Percentiles rank a stretch among this genome's conserved stretches.
Conservation (phyloP, 2,888 invertebrate species). For the Tetragonisca angustula region DNA sequence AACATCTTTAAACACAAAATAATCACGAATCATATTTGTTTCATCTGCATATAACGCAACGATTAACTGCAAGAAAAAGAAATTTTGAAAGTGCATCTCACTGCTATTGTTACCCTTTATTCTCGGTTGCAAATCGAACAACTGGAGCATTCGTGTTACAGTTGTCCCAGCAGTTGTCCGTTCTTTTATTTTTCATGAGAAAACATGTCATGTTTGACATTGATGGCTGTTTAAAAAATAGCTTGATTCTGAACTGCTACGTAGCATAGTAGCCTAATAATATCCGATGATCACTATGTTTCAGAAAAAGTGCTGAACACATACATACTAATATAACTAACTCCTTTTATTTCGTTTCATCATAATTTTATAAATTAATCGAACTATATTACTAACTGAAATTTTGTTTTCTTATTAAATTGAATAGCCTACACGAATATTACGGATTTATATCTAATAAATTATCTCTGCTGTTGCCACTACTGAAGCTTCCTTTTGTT, state of each 20-base stretch:
- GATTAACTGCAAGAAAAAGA: constrained; percentile 43
- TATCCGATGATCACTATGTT: neutral
- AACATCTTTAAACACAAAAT: constrained; percentile 68
- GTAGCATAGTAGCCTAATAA: neutral
- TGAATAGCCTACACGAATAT: neutral
- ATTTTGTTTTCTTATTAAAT: neutral
- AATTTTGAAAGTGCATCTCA: constrained; percentile 31
- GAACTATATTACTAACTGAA: neutral
- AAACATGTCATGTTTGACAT: constrained; percentile 42
- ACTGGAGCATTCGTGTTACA: constrained; percentile 30
- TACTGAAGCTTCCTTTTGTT: constrained; percentile 19
- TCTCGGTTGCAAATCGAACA: neutral
- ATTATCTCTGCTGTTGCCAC: constrained; percentile 46
- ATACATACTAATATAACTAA: neutral
- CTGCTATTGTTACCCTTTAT: neutral
- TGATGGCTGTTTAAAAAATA: constrained; percentile 12
- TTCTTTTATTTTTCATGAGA: constrained; percentile 50
- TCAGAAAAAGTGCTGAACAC: neutral
- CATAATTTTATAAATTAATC: constrained; percentile 3
- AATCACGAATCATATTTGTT: constrained; percentile 63
- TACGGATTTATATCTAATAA: constrained; percentile 30
- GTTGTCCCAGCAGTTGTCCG: neutral
- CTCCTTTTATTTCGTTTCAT: neutral
- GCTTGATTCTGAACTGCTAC: neutral
- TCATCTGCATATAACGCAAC: constrained; percentile 20